A percentile compares a stretch with the other conserved stretches of the same genome.
Conservation (phyloP, 2,888 invertebrate genomes). For the Sminthurinus aureus region DNA sequence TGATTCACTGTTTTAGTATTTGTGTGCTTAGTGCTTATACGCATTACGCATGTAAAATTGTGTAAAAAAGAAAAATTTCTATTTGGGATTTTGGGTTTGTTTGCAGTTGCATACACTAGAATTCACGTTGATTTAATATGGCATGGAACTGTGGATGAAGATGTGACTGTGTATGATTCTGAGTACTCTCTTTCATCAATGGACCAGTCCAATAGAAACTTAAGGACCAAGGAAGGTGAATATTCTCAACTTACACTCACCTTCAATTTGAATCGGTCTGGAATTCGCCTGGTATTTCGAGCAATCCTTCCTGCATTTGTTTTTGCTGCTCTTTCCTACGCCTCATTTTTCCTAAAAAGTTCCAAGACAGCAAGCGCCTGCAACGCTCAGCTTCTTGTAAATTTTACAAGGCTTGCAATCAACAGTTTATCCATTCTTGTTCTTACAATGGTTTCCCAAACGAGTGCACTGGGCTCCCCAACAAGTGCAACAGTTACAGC, state of each 20-base stretch:
- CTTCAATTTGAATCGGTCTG: slow-evolving; percentile 48
- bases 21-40: too few relatives aligned
- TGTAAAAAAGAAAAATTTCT: neutral
- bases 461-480: slow-evolving; percentile 48
- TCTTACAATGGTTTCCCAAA: slow-evolving; percentile 46
- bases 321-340: slow-evolving; percentile 48
- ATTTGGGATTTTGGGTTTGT: slow-evolving; percentile 10
- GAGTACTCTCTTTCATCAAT: slow-evolving; percentile 47
- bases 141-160: slow-evolving; percentile 51
- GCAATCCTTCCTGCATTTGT: slow-evolving; percentile 49
- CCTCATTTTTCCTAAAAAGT: slow-evolving; percentile 46
- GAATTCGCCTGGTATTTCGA: slow-evolving; percentile 45
- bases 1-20: neutral
- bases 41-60: too few relatives aligned
- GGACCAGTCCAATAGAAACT: slow-evolving; percentile 46
- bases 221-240: slow-evolving; percentile 48
- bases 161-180: slow-evolving; percentile 46
- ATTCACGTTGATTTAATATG: slow-evolving; percentile 53
- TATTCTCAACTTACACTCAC: slow-evolving; percentile 47
- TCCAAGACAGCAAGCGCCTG: slow-evolving; percentile 22
- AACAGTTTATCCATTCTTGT: slow-evolving; percentile 51
- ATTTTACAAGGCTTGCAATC: slow-evolving; percentile 45
- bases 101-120: slow-evolving; percentile 51
- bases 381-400: neutral
- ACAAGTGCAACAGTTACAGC: slow-evolving; percentile 50